Percentiles rank a stretch among this genome's conserved stretches.
These are phyloP conservation scores for Meriones psammophilus DNA, from an alignment of 2,797 vertebrate genomes.

Conservation along the genomic window DNA sequence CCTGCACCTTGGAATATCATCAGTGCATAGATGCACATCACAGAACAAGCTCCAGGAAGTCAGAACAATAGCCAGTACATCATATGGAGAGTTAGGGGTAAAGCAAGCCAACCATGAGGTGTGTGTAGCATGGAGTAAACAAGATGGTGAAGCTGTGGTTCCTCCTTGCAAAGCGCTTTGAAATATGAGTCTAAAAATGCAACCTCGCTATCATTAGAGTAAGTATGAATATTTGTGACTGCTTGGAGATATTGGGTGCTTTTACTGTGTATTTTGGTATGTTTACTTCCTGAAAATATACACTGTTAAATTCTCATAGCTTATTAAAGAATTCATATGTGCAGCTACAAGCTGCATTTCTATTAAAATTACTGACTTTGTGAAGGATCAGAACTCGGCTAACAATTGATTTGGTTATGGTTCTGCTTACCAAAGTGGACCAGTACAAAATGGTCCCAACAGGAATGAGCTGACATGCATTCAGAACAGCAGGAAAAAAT, in stretches of 20 bases:
- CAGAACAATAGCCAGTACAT: background rate
- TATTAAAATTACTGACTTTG: background rate
- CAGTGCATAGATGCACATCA: background rate
- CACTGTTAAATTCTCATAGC: background rate
- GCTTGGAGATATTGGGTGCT: background rate
- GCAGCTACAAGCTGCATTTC: background rate
- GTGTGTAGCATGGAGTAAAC: background rate
- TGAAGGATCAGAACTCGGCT: background rate
- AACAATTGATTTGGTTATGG: background rate
- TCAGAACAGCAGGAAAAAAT: background rate
- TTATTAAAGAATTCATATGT: background rate
- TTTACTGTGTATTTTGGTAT: background rate
- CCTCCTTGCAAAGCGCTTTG: background rate
- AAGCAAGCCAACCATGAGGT: background rate
- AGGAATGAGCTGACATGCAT: background rate
- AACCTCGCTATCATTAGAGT: background rate
- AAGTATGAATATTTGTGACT: background rate
- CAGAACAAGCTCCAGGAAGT: background rate
- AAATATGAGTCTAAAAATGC: background rate
- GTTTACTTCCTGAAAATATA: slow-evolving; percentile 2
- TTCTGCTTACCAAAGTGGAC: background rate
- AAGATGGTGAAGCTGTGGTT: background rate
- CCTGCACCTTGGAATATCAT: background rate
- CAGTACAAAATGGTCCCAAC: background rate
- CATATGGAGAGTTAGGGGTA: background rate